Evolutionary conservation across 2,113 vertebrate species (phyloP), one percentile per base, ranked within the genome.

Genomic region (Oenanthe melanoleuca): DNA sequence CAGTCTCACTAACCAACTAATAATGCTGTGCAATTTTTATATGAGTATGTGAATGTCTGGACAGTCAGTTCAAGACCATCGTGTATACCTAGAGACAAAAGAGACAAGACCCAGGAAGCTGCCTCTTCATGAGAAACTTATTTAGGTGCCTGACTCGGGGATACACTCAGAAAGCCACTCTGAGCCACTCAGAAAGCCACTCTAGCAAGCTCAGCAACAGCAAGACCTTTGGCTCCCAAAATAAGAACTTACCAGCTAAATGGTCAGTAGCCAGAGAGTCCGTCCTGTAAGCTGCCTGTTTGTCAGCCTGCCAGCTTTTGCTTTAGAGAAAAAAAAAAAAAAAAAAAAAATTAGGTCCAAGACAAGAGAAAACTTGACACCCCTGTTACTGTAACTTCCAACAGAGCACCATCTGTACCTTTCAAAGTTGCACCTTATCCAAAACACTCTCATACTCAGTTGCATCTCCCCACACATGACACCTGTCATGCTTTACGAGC

Each of bases 211-310:
- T 73, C 33, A 86, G 53, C 56, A 74, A 40, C 31, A 79, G 53
- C 37, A 77, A 78, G 49, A 87, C 73, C 63, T 85, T 57, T 49
- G 26, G 31, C 33, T 50, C 22, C 34, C 61, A 67, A 84, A 91
- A 44, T 9, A 81, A 69, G 63, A 94, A 97, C 99, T 99, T 98
- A 99, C 99, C 99, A 99, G 99, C 99, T 98, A 99, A 99, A 99
- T 98, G 99, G 99, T 99, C 99, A 99, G 98, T 99, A 99, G 99
- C 99, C 99, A 99, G 99, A 98, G 99, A 99, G 99, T 99, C 99
- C 99, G 99, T 99, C 99, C 99, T 98, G 99, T 99, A 98, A 98
- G 98, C 97, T 97, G 98, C 96, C 98, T 95, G 98, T 98, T 95
- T 97, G 98, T 99, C 98, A 99, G 99, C 99, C 99, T 99, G 99